Conservation (phyloP, 2,113 vertebrate species). For the Coreoperca whiteheadi region DNA sequence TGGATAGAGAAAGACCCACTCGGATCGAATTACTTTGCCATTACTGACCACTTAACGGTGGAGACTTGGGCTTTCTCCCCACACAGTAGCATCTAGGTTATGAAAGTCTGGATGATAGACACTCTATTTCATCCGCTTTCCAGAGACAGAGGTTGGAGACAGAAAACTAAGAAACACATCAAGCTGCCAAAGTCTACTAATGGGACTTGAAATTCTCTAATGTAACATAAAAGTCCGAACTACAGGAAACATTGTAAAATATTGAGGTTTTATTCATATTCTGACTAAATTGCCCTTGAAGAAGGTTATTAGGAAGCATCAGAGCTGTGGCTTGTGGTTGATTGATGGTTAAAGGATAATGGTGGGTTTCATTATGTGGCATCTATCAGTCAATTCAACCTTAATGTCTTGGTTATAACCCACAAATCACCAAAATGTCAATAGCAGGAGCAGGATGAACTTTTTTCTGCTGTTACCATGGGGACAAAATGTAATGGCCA, state of each 20-base stretch:
- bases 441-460: background rate
- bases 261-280: constrained; percentile 30
- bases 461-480: constrained; percentile 58
- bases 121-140: constrained; percentile 70
- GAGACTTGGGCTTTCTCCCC: constrained; percentile 56
- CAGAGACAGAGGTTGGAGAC: constrained; percentile 64
- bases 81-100: constrained; percentile 59
- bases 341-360: constrained; percentile 23
- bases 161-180: constrained; percentile 62
- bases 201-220: constrained; percentile 44
- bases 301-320: constrained; percentile 30
- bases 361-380: constrained; percentile 8
- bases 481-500: constrained; percentile 44
- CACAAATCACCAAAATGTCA: constrained; percentile 3
- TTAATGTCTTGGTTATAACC: constrained; percentile 5
- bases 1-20: constrained; percentile 74
- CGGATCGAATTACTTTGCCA: constrained; percentile 81
- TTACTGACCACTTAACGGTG: constrained; percentile 82
- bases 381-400: constrained; percentile 26
- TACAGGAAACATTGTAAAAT: constrained; percentile 40
- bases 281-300: constrained; percentile 35
- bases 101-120: constrained; percentile 72
- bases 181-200: constrained; percentile 30
- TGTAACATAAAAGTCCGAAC: constrained; percentile 52
- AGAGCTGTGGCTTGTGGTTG: constrained; percentile 20